phyloP scores from a whole-genome alignment of 2,888 invertebrate species.

The Tetrapedia diversipes region DNA sequence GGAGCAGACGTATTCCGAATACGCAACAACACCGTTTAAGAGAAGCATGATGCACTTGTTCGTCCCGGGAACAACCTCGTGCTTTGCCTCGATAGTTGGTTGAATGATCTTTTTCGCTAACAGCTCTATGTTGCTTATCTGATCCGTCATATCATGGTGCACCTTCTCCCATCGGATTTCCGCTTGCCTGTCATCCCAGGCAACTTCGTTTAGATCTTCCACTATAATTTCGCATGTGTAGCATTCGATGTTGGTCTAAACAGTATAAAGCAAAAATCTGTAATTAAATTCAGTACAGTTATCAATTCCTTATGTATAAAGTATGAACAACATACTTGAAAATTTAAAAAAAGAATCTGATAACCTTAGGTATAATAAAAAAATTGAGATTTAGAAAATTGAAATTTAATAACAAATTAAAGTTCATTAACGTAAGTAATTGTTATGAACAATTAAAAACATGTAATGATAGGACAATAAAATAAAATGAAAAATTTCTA shows the following conservation, averaged over 20 bases:
- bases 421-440: no score
- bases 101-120: slow-evolving; percentile 72
- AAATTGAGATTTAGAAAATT: no score
- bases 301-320: no score
- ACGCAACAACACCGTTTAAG: slow-evolving; percentile 84
- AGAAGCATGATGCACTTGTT: slow-evolving; percentile 82
- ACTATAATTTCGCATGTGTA: slow-evolving; percentile 66
- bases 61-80: slow-evolving; percentile 72
- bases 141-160: slow-evolving; percentile 18
- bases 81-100: slow-evolving; percentile 77
- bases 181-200: slow-evolving; percentile 83
- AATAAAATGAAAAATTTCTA: slow-evolving; percentile 9
- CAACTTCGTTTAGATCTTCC: slow-evolving; percentile 61
- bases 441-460: no score
- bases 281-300: no score
- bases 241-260: slow-evolving; percentile 70
- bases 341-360: no score
- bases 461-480: no score
- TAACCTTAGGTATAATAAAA: no score
- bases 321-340: no score
- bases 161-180: slow-evolving; percentile 76
- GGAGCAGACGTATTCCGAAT: slow-evolving; percentile 83
- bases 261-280: not conserved
- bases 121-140: slow-evolving; percentile 20
- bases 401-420: no score